Percentiles rank a stretch among this genome's conserved stretches.
Conservation (phyloP, 2,888 invertebrate genomes). For the Ichneumoninae sp. region DNA sequence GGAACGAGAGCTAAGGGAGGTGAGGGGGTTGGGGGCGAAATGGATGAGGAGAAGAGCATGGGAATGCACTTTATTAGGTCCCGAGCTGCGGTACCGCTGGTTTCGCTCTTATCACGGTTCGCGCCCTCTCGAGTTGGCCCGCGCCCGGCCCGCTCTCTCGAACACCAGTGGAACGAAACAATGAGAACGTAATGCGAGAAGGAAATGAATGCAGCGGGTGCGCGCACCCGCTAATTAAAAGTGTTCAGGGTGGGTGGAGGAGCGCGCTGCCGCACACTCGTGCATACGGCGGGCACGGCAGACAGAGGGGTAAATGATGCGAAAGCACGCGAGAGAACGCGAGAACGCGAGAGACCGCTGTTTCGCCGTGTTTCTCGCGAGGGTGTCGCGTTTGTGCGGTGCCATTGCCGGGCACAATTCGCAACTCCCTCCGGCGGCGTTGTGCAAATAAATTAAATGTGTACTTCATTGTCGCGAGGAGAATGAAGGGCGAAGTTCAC, state of each 20-base stretch:
- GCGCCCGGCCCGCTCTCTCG: slow-evolving; percentile 17
- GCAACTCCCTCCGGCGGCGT: not conserved
- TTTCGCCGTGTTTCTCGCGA: not conserved
- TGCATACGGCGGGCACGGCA: not conserved
- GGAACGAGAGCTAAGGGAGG: slow-evolving; percentile 18
- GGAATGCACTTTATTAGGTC: slow-evolving; percentile 69
- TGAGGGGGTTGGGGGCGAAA: slow-evolving; percentile 32
- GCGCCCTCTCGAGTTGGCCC: not conserved
- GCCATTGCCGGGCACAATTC: not conserved
- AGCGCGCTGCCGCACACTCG: not conserved
- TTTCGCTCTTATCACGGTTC: slow-evolving; percentile 3
- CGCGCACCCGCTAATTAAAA: slow-evolving; percentile 60
- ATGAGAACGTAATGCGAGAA: slow-evolving; percentile 58
- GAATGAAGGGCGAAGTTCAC: not conserved
- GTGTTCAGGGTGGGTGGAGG: slow-evolving; percentile 23
- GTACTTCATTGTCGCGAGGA: not conserved
- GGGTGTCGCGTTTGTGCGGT: not conserved
- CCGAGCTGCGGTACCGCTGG: slow-evolving; percentile 7
- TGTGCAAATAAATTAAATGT: slow-evolving; percentile 3
- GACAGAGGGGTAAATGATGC: slow-evolving; percentile 27
- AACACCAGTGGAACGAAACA: slow-evolving; percentile 55
- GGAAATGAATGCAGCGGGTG: slow-evolving; percentile 52
- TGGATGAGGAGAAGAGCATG: slow-evolving; percentile 25
- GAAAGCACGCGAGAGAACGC: slow-evolving; percentile 44
- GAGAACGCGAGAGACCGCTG: slow-evolving; percentile 42